Evolutionary conservation across 2,113 vertebrate species (phyloP).

Genomic region (Brienomyrus brachyistius): DNA sequence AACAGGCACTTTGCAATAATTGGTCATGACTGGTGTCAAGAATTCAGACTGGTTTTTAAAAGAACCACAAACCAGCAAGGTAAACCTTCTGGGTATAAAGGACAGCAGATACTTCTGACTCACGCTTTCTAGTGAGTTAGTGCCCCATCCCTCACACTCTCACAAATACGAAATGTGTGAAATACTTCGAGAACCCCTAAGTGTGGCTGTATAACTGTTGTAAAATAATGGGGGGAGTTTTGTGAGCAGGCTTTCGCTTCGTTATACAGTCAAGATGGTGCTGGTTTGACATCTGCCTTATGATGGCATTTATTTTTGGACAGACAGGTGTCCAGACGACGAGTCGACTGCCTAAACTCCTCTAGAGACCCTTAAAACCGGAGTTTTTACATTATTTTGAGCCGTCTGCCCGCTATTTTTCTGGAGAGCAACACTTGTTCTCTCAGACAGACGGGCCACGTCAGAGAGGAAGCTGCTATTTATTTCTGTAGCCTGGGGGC

Average conservation of each 20-base stretch:
- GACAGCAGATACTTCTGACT: background rate
- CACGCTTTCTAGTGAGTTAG: background rate
- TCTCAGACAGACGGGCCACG: background rate
- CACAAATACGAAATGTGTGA: background rate
- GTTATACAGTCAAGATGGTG: background rate
- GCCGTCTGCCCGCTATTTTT: background rate
- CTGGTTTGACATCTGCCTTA: background rate
- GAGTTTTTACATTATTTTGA: background rate
- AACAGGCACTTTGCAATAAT: background rate
- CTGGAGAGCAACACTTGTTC: background rate
- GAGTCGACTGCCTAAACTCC: background rate
- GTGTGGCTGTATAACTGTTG: background rate
- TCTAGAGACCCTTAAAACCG: background rate
- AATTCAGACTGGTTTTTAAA: background rate
- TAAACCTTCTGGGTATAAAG: background rate
- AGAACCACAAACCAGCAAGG: background rate
- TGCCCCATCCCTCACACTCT: background rate
- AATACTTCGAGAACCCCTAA: background rate
- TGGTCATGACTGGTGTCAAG: background rate
- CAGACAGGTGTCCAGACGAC: background rate
- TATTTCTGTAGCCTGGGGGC: constrained; percentile 42
- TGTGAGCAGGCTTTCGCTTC: background rate
- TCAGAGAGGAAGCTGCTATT: constrained; percentile 23
- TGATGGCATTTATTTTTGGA: background rate
- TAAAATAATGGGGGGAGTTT: background rate